These are phyloP conservation scores for Cottus gobio DNA, from an alignment of 2,113 vertebrate genomes.

Conservation along the genomic window DNA sequence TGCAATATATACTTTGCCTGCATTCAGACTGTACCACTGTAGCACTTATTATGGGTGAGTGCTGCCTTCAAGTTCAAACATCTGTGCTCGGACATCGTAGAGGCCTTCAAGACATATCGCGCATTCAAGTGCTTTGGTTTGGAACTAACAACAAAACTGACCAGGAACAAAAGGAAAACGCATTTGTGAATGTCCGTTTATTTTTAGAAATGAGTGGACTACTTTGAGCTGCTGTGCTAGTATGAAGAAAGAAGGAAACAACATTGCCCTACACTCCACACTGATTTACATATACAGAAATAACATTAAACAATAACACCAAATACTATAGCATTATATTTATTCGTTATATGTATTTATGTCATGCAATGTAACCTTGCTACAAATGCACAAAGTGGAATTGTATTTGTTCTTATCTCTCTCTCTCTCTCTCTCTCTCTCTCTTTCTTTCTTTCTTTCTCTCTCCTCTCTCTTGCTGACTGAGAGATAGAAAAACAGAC, in stretches of 20 bases:
- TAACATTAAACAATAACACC: background rate
- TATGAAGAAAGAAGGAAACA: background rate
- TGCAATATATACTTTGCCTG: background rate
- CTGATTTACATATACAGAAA: background rate
- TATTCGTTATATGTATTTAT: background rate
- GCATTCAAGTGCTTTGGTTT: constrained; percentile 44
- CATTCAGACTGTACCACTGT: constrained; percentile 75
- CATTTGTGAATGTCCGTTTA: background rate
- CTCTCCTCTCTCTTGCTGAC: background rate
- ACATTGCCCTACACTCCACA: background rate
- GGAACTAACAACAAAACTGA: constrained; percentile 40
- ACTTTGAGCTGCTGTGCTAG: background rate
- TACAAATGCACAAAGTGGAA: no score
- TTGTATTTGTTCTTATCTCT: no score
- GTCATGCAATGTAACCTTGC: background rate
- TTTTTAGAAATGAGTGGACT: constrained; percentile 4
- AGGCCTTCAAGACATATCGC: constrained; percentile 16
- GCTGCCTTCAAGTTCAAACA: constrained; percentile 51
- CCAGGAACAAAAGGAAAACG: background rate
- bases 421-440: no score
- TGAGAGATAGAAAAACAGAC: background rate
- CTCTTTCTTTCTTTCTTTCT: background rate
- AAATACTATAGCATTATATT: background rate
- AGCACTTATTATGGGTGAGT: constrained; percentile 1
- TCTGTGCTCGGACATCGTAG: constrained; percentile 45